Conservation (phyloP, 2,113 vertebrate genomes). For the Pontoporia blainvillei region DNA sequence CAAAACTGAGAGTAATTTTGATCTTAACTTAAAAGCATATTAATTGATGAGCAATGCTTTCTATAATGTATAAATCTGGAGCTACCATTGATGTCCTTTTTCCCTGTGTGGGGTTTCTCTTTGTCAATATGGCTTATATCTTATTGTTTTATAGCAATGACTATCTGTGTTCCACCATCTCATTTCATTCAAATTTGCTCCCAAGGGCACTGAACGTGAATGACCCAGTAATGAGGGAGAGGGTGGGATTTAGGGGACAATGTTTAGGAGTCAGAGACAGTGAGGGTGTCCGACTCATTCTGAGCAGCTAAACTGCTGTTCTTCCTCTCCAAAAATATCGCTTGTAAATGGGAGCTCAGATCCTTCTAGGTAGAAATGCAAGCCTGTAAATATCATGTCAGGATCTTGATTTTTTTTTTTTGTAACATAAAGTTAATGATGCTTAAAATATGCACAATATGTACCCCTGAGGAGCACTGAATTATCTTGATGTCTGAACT, state of each 20-base stretch:
- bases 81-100: not conserved
- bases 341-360: not conserved
- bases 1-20: not conserved
- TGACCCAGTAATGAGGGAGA: not conserved
- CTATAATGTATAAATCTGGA: not conserved
- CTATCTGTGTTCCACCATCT: not conserved
- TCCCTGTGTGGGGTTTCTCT: not conserved
- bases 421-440: slow-evolving; percentile 61
- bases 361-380: slow-evolving; percentile 13
- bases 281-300: not conserved
- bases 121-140: not conserved
- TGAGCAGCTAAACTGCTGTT: not conserved
- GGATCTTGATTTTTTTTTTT: slow-evolving; percentile 12
- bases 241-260: not conserved
- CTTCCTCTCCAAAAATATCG: not conserved
- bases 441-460: slow-evolving; percentile 63
- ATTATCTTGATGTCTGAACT: slow-evolving; percentile 57
- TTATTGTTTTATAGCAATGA: not conserved
- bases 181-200: not conserved
- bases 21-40: not conserved
- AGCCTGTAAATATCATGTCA: slow-evolving; percentile 51
- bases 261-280: not conserved
- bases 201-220: not conserved
- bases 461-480: slow-evolving; percentile 50
- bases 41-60: not conserved